phyloP scores from a whole-genome alignment of 2,113 vertebrate species.

The Hippocampus barbouri region DNA sequence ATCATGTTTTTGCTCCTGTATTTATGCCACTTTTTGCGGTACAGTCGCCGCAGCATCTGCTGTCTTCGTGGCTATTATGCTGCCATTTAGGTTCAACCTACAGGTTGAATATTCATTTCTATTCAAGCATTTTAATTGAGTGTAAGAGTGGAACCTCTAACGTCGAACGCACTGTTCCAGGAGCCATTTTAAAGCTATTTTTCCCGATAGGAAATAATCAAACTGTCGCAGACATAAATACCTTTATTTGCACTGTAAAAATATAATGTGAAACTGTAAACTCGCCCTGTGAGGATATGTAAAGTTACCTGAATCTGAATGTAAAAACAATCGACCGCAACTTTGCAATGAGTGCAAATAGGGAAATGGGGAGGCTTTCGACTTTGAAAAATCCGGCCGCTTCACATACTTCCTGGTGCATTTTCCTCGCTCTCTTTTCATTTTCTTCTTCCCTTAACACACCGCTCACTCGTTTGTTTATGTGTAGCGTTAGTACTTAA shows the following conservation, averaged over 20 bases:
- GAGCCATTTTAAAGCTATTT: neutral
- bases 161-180: neutral
- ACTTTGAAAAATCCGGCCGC: no score
- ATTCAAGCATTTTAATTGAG: neutral
- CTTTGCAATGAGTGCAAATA: neutral
- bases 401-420: neutral
- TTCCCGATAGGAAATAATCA: conserved; percentile 1
- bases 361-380: neutral
- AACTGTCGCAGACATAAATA: conserved; percentile 5
- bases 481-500: neutral
- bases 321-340: neutral
- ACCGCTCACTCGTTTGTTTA: neutral
- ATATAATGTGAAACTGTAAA: neutral
- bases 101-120: neutral
- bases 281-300: neutral
- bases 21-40: neutral
- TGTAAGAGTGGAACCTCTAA: neutral
- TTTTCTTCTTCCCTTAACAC: neutral
- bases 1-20: neutral
- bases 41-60: neutral
- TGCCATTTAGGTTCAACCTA: neutral
- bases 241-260: neutral
- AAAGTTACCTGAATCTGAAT: neutral
- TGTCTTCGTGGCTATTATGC: neutral
- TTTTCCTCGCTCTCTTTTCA: neutral